Evolutionary conservation across 2,888 invertebrate species (phyloP), one percentile per base, ranked within the genome.

Genomic region (Alloscopus bannaensis): DNA sequence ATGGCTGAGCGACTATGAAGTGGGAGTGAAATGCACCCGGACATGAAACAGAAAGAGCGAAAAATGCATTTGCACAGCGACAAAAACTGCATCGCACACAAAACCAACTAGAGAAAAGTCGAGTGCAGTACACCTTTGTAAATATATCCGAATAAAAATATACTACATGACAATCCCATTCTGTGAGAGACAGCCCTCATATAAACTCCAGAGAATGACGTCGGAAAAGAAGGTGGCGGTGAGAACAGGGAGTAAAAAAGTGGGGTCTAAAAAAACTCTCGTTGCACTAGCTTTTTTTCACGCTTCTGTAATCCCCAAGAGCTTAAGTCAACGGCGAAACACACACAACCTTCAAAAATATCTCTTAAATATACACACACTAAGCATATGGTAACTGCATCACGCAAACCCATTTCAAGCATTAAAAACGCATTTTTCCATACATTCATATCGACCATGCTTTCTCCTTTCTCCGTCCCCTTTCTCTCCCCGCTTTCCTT

Each of bases 291-390:
- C 75, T 66, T 75, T 75, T 75, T n/a, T n/a, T n/a, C 66, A 75
- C 75, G 75, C 75, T 66, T 75, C 66, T 55, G 45, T 75, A 75
- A 75, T 75, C 75, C 75, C 75, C 75, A 55, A 57, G 75, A 75
- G 75, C 75, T 75, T 75, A 75, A 75, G 66, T 75, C 75, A 73
- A 73, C 73, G 55, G n/a, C n/a, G n/a, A n/a, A n/a, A n/a, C n/a
- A n/a, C n/a, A n/a, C 65, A 52, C 64, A 26, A 40, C 50, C 29
- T 45, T n/a, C n/a, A n/a, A n/a, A n/a, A n/a, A n/a, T n/a, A 4
- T 64, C 50, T 60, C 42, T 13, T 20, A 22, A 36, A 42, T 64
- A 50, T 18, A 28, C 28, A 26, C 50, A 1, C n/a, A 31, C 22
- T 71, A 36, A 64, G n/a, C 64, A 75, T 75, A 75, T 66, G 75